A percentile compares a stretch with the other conserved stretches of the same genome.
Conservation (phyloP, 2,888 invertebrate genomes). For the Ceriagrion tenellum region DNA sequence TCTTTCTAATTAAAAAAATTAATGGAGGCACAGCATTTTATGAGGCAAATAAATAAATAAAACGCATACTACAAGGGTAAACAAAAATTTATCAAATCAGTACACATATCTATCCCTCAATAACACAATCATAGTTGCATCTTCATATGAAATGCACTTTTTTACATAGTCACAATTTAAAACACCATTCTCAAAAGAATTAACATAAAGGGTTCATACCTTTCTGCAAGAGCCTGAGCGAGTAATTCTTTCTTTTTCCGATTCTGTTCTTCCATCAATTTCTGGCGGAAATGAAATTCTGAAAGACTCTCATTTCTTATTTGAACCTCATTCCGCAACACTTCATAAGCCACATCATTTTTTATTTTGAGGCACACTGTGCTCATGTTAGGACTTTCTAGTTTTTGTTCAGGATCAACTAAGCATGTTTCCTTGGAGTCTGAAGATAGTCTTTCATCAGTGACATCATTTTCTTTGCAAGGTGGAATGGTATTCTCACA, state of each 20-base stretch:
- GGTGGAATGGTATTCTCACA: neutral
- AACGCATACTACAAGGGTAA: too few species aligned
- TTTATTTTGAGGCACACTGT: conserved; percentile 71
- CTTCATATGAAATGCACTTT: too few species aligned
- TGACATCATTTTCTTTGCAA: neutral
- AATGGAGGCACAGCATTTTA: too few species aligned
- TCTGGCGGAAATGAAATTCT: conserved; percentile 86
- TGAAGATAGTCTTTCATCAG: neutral
- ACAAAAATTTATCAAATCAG: too few species aligned
- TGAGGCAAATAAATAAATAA: too few species aligned
- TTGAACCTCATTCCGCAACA: conserved; percentile 68
- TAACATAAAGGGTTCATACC: conserved; percentile 77
- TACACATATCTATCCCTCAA: too few species aligned
- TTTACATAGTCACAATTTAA: too few species aligned
- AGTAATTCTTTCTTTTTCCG: conserved; percentile 87
- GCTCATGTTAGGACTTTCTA: conserved; percentile 70
- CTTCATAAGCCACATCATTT: conserved; percentile 71
- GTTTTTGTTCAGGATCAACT: neutral
- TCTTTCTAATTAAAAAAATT: conserved; percentile 80
- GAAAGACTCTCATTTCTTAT: conserved; percentile 75
- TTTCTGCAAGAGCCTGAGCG: conserved; percentile 86
- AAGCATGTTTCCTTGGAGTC: neutral
- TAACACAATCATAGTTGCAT: too few species aligned
- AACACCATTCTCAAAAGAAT: too few species aligned
- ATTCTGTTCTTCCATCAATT: conserved; percentile 89